Base-by-base conservation (phyloP, 2,113 vertebrate species). In the Gopherus flavomarginatus region DNA sequence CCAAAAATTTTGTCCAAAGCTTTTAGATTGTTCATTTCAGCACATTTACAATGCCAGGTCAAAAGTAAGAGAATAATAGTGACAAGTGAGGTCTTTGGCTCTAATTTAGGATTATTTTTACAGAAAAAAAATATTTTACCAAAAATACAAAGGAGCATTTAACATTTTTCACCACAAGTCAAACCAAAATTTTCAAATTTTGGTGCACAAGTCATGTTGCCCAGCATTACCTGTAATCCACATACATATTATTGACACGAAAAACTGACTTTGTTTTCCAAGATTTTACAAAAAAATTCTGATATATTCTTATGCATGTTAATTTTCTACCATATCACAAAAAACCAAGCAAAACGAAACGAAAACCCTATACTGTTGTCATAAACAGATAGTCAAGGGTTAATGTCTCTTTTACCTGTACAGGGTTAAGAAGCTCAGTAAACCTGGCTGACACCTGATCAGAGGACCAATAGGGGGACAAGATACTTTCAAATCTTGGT, bases 1-100 rank as follows among this genome's bases (percentile, higher is more conserved):
- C 31, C 72, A 84, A 93, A 90, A 96, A 93, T 26, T 83, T 86
- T 78, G 87, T 81, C 21, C 50, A 94, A 95, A 94, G 78, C 81
- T 94, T 92, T 87, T 85, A 29, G 21, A 78, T 90, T 0, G 0
- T 42, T 87, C 50, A 92, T 96, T 95, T 95, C 92, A 93, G 56
- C 19, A 57, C 6, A 87, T 9, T 69, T 91, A 57, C 31, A 22
- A 24, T 88, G 92, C 90, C 65, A 47, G 38, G 90, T 92, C 24
- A 93, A 88, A 91, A 92, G 62, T 5, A 12, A 17, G 27, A 88
- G 9, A 26, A 8, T 95, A 94, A 94, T 92, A 90, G 38, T 78
- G 57, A 42, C 47, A 95, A 91, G 89, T 85, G 93, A 93, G 9
- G 8, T 82, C 90, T 50, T 27, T 92, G 83, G 75, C 62, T 89